Conservation (phyloP, 2,113 vertebrate genomes). For the Rostratula benghalensis region DNA sequence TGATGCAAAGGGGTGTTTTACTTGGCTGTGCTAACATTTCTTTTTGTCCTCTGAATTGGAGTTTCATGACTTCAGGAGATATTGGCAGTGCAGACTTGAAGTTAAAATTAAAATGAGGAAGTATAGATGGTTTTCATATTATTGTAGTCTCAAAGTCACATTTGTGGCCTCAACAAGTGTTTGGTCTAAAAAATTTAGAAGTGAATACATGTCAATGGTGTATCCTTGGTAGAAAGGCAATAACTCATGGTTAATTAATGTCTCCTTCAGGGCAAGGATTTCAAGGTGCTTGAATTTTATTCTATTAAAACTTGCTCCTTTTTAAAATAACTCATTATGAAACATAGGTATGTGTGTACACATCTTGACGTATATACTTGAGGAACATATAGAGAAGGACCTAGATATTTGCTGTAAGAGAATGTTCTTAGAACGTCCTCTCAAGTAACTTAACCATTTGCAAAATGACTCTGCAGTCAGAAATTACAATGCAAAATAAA, state of each 20-base stretch:
- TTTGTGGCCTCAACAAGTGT: neutral
- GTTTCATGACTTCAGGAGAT: neutral
- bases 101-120: neutral
- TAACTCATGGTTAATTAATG: neutral
- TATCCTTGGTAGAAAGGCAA: neutral
- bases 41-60: neutral
- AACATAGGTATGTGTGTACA: fast-evolving
- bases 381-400: neutral
- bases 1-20: neutral
- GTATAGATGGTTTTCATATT: neutral
- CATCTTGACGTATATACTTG: neutral
- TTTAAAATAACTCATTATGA: neutral
- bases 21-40: neutral
- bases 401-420: neutral
- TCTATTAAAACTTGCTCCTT: neutral
- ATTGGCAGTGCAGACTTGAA: neutral
- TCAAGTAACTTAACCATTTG: neutral
- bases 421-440: neutral
- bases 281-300: neutral
- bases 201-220: neutral
- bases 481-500: neutral
- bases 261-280: neutral
- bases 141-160: neutral
- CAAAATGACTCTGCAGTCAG: neutral
- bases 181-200: neutral